Conservation (phyloP, 2,888 invertebrate genomes). For the Xestia ashworthii region DNA sequence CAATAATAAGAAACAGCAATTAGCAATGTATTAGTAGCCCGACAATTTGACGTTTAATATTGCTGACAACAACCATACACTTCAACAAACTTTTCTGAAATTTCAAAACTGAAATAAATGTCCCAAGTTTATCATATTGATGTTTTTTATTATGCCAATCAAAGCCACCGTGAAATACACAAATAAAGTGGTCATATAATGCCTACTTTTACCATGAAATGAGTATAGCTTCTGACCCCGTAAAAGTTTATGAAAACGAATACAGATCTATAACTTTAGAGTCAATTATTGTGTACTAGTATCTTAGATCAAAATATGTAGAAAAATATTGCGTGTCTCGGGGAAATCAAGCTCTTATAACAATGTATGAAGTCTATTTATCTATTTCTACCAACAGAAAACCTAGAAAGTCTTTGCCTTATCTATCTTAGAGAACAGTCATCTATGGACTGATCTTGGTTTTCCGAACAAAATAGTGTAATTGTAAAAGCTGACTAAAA, state of each 20-base stretch:
- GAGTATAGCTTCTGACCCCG: neutral
- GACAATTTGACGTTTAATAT: neutral
- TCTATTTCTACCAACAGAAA: neutral
- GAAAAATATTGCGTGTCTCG: neutral
- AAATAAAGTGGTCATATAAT: no score
- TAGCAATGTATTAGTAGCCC: no score
- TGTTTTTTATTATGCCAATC: no score
- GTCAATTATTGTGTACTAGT: neutral
- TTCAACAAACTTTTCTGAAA: no score
- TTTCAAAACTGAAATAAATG: no score
- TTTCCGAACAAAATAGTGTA: neutral
- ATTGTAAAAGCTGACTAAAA: neutral
- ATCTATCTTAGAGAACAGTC: neutral
- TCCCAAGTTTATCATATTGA: no score
- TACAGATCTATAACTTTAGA: neutral
- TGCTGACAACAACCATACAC: neutral
- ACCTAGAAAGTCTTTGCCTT: neutral
- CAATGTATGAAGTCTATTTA: neutral
- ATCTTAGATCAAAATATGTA: neutral
- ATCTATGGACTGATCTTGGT: neutral
- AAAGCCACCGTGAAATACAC: no score
- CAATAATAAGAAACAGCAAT: neutral
- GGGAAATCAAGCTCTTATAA: slow-evolving; percentile 1
- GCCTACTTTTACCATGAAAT: neutral
- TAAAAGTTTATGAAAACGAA: neutral